Conservation (phyloP, 1,140 invertebrate genomes). For the Tetramorium parvispinum region DNA sequence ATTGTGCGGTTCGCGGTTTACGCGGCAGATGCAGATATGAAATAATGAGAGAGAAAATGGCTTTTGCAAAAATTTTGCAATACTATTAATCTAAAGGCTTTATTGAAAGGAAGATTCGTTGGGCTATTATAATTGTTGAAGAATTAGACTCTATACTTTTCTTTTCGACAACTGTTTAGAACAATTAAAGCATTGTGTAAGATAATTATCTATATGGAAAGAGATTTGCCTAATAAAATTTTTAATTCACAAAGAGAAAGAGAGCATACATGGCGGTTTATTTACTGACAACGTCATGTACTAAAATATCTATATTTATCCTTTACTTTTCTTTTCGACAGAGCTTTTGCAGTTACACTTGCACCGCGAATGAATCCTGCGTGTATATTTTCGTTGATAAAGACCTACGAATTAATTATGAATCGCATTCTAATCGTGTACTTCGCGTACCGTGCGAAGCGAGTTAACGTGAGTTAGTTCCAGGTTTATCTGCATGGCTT, state of each 20-base stretch:
- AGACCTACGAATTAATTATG: constrained; percentile 52
- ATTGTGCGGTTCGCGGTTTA: constrained; percentile 42
- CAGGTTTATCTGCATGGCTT: constrained; percentile 43
- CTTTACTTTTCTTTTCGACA: constrained; percentile 36
- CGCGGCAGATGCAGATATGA: neutral
- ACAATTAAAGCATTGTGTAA: neutral
- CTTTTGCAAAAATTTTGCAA: neutral
- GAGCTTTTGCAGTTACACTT: constrained; percentile 8
- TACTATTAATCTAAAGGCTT: constrained; percentile 16
- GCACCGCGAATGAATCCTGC: neutral
- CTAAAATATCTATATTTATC: neutral
- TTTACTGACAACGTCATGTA: neutral
- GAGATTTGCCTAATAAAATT: constrained; percentile 20
- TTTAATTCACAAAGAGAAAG: neutral
- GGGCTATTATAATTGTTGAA: constrained; percentile 16
- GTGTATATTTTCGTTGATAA: constrained; percentile 19
- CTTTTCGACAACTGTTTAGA: neutral
- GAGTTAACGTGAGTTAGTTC: constrained; percentile 35
- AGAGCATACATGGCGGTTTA: neutral
- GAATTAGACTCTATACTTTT: neutral
- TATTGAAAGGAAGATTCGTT: neutral
- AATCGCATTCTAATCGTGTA: constrained; percentile 61
- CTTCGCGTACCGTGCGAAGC: constrained; percentile 35
- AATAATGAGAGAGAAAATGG: constrained; percentile 1
- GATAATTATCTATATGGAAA: neutral